Conservation (phyloP, 2,888 invertebrate genomes). For the Eledone cirrhosa region DNA sequence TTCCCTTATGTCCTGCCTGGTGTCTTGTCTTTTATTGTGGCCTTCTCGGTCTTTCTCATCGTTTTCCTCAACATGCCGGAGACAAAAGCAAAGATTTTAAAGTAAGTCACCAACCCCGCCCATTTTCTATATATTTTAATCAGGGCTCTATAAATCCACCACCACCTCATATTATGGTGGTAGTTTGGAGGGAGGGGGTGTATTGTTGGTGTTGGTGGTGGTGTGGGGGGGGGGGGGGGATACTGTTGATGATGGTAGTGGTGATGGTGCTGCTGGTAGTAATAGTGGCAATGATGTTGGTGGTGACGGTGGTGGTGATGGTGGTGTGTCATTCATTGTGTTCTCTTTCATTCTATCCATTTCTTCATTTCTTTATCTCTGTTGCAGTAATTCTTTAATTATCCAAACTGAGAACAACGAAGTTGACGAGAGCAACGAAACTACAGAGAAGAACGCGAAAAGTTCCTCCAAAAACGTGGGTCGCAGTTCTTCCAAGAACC, state of each 20-base stretch:
- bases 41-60: slow-evolving; percentile 46
- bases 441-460: neutral
- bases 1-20: slow-evolving; percentile 58
- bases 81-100: slow-evolving; percentile 35
- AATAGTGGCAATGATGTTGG: no score
- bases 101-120: slow-evolving; percentile 41
- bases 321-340: no score
- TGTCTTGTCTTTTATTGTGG: slow-evolving; percentile 45
- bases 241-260: no score
- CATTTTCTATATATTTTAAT: no score
- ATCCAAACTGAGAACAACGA: neutral
- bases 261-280: no score
- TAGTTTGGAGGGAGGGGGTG: no score
- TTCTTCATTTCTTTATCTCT: neutral
- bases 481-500: neutral
- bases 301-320: no score
- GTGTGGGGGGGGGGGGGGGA: no score
- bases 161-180: no score
- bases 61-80: slow-evolving; percentile 51
- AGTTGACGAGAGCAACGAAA: neutral
- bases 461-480: neutral
- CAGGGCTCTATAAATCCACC: no score
- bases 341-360: no score
- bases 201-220: no score
- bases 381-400: neutral